phyloP scores from a whole-genome alignment of 2,113 vertebrate genomes.

The Rhabdomys dilectus region DNA sequence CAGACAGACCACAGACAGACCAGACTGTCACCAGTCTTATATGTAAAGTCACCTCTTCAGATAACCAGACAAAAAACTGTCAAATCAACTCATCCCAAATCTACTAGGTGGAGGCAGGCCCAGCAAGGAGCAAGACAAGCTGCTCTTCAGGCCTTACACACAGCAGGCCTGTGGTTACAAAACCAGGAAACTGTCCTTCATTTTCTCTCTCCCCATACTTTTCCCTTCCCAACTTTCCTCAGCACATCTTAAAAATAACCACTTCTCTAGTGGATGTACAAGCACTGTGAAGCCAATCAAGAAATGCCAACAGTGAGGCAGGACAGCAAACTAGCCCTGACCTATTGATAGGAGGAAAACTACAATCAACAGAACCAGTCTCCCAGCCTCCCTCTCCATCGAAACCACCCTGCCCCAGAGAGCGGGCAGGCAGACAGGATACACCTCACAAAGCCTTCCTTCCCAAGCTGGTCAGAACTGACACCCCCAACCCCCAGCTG shows the following conservation, averaged over 20 bases:
- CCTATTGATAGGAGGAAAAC: background rate
- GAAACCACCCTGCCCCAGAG: constrained; percentile 31
- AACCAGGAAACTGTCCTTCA: background rate
- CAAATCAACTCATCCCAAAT: background rate
- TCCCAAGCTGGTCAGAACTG: background rate
- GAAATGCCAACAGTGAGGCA: background rate
- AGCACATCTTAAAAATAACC: constrained; percentile 39
- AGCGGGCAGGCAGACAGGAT: background rate
- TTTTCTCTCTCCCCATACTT: background rate
- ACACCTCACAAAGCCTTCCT: background rate
- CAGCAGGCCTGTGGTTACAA: background rate
- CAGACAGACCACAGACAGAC: background rate
- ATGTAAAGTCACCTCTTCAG: background rate
- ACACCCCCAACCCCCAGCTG: constrained; percentile 21
- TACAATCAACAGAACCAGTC: constrained; percentile 54
- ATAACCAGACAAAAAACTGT: background rate
- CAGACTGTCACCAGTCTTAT: background rate
- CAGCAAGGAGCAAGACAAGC: background rate
- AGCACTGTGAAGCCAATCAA: background rate
- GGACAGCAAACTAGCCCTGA: background rate
- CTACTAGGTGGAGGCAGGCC: background rate
- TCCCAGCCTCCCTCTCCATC: background rate
- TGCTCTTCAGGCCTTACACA: background rate
- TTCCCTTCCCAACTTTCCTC: background rate
- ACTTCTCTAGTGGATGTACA: background rate